Percentiles rank a stretch among this genome's conserved stretches.
phyloP scores from a whole-genome alignment of 2,113 vertebrate genomes.

The Nycticebus coucang region DNA sequence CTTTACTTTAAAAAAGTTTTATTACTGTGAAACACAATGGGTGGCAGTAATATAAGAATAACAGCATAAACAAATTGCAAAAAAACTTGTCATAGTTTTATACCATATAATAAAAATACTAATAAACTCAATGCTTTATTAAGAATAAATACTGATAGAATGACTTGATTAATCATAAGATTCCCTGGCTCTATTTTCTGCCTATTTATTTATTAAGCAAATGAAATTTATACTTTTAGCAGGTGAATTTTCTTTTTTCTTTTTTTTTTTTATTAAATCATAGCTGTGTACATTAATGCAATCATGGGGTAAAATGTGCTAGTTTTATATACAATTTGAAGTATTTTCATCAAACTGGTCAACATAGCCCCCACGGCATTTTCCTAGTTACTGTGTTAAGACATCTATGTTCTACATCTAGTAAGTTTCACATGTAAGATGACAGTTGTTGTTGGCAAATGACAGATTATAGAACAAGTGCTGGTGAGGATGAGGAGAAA shows the following conservation, averaged over 20 bases:
- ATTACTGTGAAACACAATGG: not conserved
- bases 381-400: no score
- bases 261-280: no score
- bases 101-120: not conserved
- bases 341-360: no score
- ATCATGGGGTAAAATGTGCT: no score
- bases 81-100: not conserved
- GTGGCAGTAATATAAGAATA: not conserved
- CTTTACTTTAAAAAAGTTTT: constrained; percentile 3
- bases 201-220: not conserved
- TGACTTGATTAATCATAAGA: not conserved
- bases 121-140: not conserved
- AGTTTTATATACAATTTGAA: no score
- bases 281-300: no score
- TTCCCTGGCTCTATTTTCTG: not conserved
- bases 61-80: not conserved
- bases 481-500: no score
- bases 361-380: no score
- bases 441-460: not conserved
- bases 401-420: no score
- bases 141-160: not conserved
- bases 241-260: not conserved
- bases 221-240: not conserved
- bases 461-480: not conserved
- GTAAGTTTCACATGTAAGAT: not conserved